phyloP scores from a whole-genome alignment of 2,888 invertebrate species.

The Athalia cordata region DNA sequence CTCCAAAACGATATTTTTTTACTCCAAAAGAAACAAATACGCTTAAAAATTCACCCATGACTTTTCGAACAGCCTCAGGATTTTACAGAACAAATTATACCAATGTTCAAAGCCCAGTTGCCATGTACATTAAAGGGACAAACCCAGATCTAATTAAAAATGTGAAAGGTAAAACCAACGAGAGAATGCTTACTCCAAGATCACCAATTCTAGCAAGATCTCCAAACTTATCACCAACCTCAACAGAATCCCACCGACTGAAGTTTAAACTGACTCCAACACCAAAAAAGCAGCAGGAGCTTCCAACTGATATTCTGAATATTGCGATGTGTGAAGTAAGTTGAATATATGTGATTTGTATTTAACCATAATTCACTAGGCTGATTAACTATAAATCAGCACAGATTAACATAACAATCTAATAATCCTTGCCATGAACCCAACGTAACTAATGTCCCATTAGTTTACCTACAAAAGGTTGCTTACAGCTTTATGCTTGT shows the following conservation, averaged over 20 bases:
- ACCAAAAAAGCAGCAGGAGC: slow-evolving; percentile 28
- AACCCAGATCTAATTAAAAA: slow-evolving; percentile 63
- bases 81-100: slow-evolving; percentile 56
- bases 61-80: slow-evolving; percentile 41
- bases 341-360: too few species aligned
- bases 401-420: too few species aligned
- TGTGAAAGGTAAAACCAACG: slow-evolving; percentile 55
- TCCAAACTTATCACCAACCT: slow-evolving; percentile 6
- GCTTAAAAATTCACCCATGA: too few species aligned
- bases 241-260: slow-evolving; percentile 42
- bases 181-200: slow-evolving; percentile 58
- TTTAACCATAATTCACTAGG: too few species aligned
- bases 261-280: slow-evolving; percentile 56
- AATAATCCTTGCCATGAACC: too few species aligned
- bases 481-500: too few species aligned
- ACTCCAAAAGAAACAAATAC: too few species aligned
- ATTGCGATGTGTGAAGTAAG: slow-evolving; percentile 33
- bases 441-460: too few species aligned
- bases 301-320: neutral
- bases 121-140: slow-evolving; percentile 64
- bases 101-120: slow-evolving; percentile 63
- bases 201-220: slow-evolving; percentile 30
- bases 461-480: too few species aligned
- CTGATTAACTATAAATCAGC: too few species aligned
- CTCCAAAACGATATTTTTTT: too few species aligned